Evolutionary conservation across 2,797 vertebrate genomes (phyloP), one percentile per base, ranked within the genome.

Genomic region (Leucoraja ocellata): DNA sequence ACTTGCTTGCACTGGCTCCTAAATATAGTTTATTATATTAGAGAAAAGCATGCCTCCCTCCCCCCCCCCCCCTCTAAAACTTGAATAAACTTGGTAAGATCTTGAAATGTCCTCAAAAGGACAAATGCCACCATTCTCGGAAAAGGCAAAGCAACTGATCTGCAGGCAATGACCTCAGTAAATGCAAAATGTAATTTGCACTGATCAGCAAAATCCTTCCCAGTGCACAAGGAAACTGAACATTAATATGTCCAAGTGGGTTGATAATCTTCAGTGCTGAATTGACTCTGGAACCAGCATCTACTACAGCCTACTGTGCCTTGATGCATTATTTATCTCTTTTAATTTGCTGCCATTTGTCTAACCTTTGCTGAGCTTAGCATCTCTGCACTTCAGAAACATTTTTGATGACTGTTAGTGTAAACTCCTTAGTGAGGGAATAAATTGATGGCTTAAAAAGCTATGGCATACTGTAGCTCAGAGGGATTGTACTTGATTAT

Each of bases 261-360:
- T 8, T 65, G 84, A 88, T 68, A 54, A 76, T 46, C 90, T 76
- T 74, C 36, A 54, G 23, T 76, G 13, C 39, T 71, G 25, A 58
- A n/a, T 76, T 73, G 71, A 74, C 46, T 14, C 90, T 76, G 36
- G 39, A 76, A 39, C 39, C 65, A 76, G 39, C 71, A 54, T 76
- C 46, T 54, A 54, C 46, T 54, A 54, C 46, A 54, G 76, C 46
- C n/a, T 92, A 92, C 73, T 58, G 23, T 46, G 73, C 36, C 71
- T 92, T 74, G 58, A 92, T 76, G 39, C 73, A 92, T 76, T 92
- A 92, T 92, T 92, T 76, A 92, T 92, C 71, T 92, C 71, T 4
- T 76, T 10, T 76, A 74, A 76, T 92, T 92, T 46, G 28, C 39
- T n/a, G 23, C 71, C 23, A 58, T 58, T 54, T 58, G 39, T n/a